Evolutionary conservation across 2,797 vertebrate species (phyloP).

Genomic region (Galaxias olidus): DNA sequence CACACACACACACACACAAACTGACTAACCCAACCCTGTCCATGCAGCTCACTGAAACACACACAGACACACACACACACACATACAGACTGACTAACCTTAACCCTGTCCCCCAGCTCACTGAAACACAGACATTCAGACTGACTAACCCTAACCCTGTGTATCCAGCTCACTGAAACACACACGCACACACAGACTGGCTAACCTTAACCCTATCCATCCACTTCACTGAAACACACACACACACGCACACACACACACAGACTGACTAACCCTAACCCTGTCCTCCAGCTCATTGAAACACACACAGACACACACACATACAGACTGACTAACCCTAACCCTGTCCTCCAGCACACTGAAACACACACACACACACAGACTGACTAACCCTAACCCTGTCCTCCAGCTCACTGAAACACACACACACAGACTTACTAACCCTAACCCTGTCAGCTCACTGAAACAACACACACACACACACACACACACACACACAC

Average conservation of each 20-base stretch:
- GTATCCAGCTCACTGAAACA: conserved; percentile 76
- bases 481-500: conserved; percentile 8
- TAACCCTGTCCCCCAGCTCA: conserved; percentile 67
- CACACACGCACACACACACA: conserved; percentile 7
- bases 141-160: no score
- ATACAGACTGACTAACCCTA: no score
- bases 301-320: conserved; percentile 7
- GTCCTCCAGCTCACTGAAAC: conserved; percentile 75
- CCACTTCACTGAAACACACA: conserved; percentile 69
- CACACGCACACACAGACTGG: no score
- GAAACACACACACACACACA: conserved; percentile 20
- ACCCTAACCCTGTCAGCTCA: no score
- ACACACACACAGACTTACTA: conserved; percentile 4
- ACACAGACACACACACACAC: conserved; percentile 58
- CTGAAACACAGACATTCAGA: conserved; percentile 62
- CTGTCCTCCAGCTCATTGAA: conserved; percentile 74
- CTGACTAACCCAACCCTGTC: no score
- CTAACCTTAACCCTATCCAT: no score
- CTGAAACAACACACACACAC: no score
- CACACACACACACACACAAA: conserved; percentile 11
- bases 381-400: no score
- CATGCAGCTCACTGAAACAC: conserved; percentile 73
- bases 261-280: no score
- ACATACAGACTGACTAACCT: no score
- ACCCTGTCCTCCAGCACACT: conserved; percentile 75